Evolutionary conservation across 2,888 invertebrate genomes (phyloP), one percentile per base, ranked within the genome.

Genomic region (Synergus umbraculus): DNA sequence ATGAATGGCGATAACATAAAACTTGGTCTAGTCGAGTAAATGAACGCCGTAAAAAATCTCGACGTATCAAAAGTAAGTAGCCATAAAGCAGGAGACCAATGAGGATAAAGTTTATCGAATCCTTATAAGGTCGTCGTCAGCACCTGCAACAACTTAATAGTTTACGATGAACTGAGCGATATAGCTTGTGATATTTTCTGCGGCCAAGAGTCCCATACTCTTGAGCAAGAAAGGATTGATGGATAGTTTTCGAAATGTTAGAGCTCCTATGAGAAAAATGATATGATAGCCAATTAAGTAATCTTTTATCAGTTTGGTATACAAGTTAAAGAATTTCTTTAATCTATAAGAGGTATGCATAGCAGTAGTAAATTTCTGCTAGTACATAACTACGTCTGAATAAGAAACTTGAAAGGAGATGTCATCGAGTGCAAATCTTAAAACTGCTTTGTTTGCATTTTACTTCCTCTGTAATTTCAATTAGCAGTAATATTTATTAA

Each of bases 401-500:
- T 46, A 67, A 67, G 46, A 67, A 67, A 46, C 67, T 67, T 18
- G 12, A 67, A 66, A 22, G 46, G 22, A 46, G 46, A 67, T 67
- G 22, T 49, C 49, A 49, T 15, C 7, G n/a, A 15, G 49, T 49
- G 10, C 46, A 13, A 13, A 29, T 46, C 22, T 67, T 67, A 2
- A 8, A 46, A 29, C 10, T 4, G 8, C 44, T 29, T 67, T 43
- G 13, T 66, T 67, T 12, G 13, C 8, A 46, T 5, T 67, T n/a
- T 22, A 67, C n/a, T 43, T 66, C 18, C 65, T 41, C 7, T 66
- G 5, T 13, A 67, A 29, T 67, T 67, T 29, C 22, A 46, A 46
- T 44, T 22, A 37, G 9, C 41, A 41, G 9, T 65, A 41, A 41
- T 41, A 18, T 64, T 64, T 64, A 64, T 18, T 29, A 49, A 49